These are phyloP conservation scores for Anneissia japonica DNA, from an alignment of 35 echinoderm and acorn worm genomes.

Conservation along the genomic window DNA sequence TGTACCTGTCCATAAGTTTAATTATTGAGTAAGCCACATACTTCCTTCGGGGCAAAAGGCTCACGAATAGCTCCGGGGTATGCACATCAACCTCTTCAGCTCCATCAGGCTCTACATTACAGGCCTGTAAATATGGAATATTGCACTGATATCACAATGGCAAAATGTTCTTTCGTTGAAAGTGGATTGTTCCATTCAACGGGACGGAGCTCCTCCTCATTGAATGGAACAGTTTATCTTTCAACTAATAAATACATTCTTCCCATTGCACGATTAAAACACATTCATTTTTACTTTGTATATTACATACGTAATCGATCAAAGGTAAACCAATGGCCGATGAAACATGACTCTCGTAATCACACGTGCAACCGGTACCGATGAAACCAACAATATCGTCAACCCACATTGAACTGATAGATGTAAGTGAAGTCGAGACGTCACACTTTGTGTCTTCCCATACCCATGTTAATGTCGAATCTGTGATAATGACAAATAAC, in stretches of 20 bases:
- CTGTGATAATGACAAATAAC: too few species aligned
- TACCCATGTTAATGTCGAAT: slow-evolving; percentile 49
- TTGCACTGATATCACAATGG: too few species aligned
- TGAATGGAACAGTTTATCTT: too few species aligned
- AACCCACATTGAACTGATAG: slow-evolving; percentile 49
- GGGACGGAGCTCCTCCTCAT: too few species aligned
- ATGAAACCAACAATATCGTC: slow-evolving; percentile 50
- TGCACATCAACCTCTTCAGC: slow-evolving; percentile 47
- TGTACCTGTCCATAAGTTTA: slow-evolving; percentile 48
- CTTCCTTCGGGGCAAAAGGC: slow-evolving; percentile 46
- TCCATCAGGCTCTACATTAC: slow-evolving; percentile 41
- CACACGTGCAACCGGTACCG: slow-evolving; percentile 81
- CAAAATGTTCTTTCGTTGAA: too few species aligned
- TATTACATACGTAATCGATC: slow-evolving; percentile 84
- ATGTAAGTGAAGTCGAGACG: slow-evolving; percentile 44
- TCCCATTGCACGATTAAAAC: too few species aligned
- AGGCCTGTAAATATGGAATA: too few species aligned
- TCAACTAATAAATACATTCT: too few species aligned
- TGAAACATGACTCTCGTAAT: slow-evolving; percentile 71
- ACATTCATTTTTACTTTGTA: too few species aligned
- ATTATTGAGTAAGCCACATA: slow-evolving; percentile 42
- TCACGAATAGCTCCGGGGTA: slow-evolving; percentile 63
- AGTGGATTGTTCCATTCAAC: too few species aligned
- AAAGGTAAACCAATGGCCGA: slow-evolving; percentile 60
- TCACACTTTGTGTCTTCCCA: slow-evolving; percentile 68